Percentiles rank a stretch among this genome's conserved stretches.
Conservation (phyloP, 2,888 invertebrate species). For the Exocentrus adspersus region DNA sequence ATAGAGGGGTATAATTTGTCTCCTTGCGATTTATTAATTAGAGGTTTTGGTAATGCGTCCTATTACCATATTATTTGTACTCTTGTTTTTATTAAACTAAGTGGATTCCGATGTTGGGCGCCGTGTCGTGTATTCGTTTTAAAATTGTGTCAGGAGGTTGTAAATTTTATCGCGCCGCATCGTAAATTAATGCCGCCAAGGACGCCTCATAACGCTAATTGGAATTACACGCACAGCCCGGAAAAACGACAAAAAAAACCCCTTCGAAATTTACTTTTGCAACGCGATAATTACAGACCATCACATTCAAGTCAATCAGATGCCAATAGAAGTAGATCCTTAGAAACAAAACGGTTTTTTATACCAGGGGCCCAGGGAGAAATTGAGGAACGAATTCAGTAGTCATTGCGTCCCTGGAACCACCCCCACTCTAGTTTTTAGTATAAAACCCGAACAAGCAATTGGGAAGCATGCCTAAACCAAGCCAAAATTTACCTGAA, state of each 20-base stretch:
- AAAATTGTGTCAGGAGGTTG: constrained; percentile 20
- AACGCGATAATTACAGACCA: no score
- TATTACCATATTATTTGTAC: constrained; percentile 50
- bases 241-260: not conserved
- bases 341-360: no score
- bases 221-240: constrained; percentile 4
- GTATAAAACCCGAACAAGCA: no score
- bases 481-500: no score
- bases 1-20: constrained; percentile 58
- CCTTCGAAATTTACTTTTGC: no score
- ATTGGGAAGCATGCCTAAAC: no score
- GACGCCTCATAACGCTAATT: constrained; percentile 12
- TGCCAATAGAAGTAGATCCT: no score
- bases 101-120: constrained; percentile 35
- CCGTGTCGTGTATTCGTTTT: constrained; percentile 17
- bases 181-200: constrained; percentile 20
- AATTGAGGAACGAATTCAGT: no score
- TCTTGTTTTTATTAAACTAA: constrained; percentile 43
- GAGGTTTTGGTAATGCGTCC: constrained; percentile 44
- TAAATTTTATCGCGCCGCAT: constrained; percentile 24
- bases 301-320: no score
- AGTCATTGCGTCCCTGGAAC: no score
- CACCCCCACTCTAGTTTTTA: no score
- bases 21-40: constrained; percentile 62
- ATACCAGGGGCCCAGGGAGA: no score